Base-by-base conservation (phyloP, 2,888 invertebrate genomes). In the Mayetiola destructor region DNA sequence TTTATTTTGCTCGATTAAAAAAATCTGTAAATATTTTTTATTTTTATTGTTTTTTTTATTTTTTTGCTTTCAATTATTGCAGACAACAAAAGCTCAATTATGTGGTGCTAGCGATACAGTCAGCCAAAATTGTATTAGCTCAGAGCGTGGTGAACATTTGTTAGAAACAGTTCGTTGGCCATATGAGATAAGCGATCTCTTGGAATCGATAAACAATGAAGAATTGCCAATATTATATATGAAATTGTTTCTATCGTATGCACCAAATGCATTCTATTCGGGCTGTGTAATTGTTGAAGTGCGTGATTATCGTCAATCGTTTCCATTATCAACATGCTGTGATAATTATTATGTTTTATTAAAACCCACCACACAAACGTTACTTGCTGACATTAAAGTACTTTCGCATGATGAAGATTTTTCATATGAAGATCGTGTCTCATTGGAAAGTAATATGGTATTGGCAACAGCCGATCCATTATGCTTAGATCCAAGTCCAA, bases 261-360 rank as follows among this genome's bases (percentile, higher is more conserved):
- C 88, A 68, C 85, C 88, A 56, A 85, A 87, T 72, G 77, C 94
- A 60, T 88, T 91, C 75, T 91, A 93, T 72, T 88, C 84, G 64
- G 93, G 93, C 61, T 91, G 92, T 75, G 85, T 94, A 61, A 86
- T 93, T 68, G 88, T 87, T 64, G 89, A 93, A 77, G 81, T 94
- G 65, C 80, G 91, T 66, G 92, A 94, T 73, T 89, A 87, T 70
- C 79, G 92, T 67, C 86, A 85, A 74, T 81, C 83, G 63, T 85
- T 84, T 75, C 84, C 84, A 64, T 77, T 79, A 68, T 80, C 78
- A 72, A 83, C 80, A 71, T 76, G 80, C 69, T 86, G 84, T 76
- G 87, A 88, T 76, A 83, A 85, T 64, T 85, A 87, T 74, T 87
- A 90, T 79, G 88, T 91, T 63, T 76, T 93, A 65, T 79, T 93